These are phyloP conservation scores for Tetrax tetrax DNA, from an alignment of 2,113 vertebrate species.

Conservation along the genomic window DNA sequence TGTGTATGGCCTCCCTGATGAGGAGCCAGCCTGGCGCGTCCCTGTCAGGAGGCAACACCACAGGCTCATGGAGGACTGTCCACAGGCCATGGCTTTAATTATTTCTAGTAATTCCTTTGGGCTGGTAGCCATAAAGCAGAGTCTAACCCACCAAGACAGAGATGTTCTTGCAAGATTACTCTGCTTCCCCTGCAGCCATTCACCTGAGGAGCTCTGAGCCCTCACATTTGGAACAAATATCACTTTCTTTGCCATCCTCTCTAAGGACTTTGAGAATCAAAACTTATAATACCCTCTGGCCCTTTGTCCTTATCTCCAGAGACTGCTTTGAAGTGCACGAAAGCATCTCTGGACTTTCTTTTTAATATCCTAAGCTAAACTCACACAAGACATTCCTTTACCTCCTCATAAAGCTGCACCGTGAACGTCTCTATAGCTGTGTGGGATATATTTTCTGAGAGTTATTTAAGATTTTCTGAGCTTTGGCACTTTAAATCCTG, in stretches of 20 bases:
- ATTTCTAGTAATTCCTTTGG: neutral
- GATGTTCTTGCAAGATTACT: constrained; percentile 6
- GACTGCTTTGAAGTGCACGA: constrained; percentile 53
- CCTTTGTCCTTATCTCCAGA: constrained; percentile 47
- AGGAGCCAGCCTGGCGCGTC: neutral
- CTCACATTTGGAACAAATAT: constrained; percentile 60
- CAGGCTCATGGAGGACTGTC: neutral
- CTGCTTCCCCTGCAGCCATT: constrained; percentile 41
- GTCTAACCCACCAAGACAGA: neutral
- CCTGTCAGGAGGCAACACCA: neutral
- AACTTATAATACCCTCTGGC: constrained; percentile 36
- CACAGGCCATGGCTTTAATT: neutral
- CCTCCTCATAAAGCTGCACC: constrained; percentile 13
- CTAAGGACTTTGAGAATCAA: neutral
- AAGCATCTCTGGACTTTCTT: constrained; percentile 60
- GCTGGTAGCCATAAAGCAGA: neutral
- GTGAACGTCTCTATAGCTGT: neutral
- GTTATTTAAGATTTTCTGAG: constrained; percentile 47
- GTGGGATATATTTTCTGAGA: constrained; percentile 11
- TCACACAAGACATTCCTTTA: constrained; percentile 31
- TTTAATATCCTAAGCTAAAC: constrained; percentile 69
- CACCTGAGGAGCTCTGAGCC: constrained; percentile 50
- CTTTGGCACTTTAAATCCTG: constrained; percentile 40
- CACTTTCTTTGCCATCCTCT: neutral
- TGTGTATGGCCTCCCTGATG: neutral